Evolutionary conservation across 2,797 vertebrate species (phyloP), one percentile per base, ranked within the genome.

Genomic region (Onychomys leucogaster): DNA sequence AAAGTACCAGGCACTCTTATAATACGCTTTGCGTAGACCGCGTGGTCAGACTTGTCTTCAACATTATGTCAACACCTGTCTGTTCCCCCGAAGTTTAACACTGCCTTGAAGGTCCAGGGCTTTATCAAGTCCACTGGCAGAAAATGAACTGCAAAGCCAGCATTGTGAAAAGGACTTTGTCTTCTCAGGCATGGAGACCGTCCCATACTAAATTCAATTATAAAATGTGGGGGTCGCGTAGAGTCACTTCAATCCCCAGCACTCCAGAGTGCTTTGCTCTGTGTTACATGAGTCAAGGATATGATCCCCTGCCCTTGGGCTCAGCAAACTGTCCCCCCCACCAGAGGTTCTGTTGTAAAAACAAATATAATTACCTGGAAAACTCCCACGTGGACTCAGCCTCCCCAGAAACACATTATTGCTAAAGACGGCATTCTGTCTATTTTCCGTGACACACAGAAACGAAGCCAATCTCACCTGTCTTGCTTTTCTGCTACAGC

Each of bases 401-500:
- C 59, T 87, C 23, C n/a, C 41, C 29, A 78, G 55, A n/a, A 78
- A 52, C 8, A 52, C 6, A 32, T 61, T 21, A 43, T 21, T 61
- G 61, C 78, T 49, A 16, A 76, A 63, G 11, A 88, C 8, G 34
- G 69, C 13, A 17, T 25, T 76, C 21, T 83, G 61, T 34, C 2
- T 37, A n/a, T 13, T 85, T 86, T 55, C 69, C 19, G 3, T 23
- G 34, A 77, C 10, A 43, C 2, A 69, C n/a, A 34, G 8, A 55
- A 96, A 77, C 59, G 91, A 57, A 65, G 14, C 43, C 43, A 80
- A 90, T 98, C 94, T 90, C 97, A 99, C 99, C 99, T 99, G 94
- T 99, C 98, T 98, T 99, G 99, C 95, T 99, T 99, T 98, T 99
- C 99, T 85, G 99, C 99, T 69, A 99, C 98, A 73, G 99, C 99